phyloP scores from a whole-genome alignment of 2,888 invertebrate species.

The Poecilus cupreus region DNA sequence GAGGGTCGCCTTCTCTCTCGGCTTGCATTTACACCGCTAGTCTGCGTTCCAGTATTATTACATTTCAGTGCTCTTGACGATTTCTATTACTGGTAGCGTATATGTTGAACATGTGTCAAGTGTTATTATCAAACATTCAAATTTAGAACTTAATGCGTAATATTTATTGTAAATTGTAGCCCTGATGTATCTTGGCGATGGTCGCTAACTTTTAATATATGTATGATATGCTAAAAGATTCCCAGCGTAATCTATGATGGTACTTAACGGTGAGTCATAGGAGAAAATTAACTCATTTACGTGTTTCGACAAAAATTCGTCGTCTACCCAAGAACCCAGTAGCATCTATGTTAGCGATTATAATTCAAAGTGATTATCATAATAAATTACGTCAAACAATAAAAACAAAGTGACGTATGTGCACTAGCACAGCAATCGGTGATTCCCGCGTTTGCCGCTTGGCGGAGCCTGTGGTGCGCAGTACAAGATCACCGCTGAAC shows the following conservation, averaged over 20 bases:
- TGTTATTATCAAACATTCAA: too few relatives aligned
- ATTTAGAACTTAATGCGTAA: too few relatives aligned
- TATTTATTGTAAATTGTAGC: too few relatives aligned
- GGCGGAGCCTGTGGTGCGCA: neutral
- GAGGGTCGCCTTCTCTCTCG: too few relatives aligned
- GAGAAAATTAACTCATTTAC: neutral
- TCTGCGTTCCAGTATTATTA: too few relatives aligned
- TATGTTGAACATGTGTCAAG: too few relatives aligned
- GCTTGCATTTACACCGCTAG: too few relatives aligned
- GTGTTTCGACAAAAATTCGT: neutral
- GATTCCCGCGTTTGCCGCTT: constrained; percentile 25
- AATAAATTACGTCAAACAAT: constrained; percentile 12
- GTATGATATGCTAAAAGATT: neutral
- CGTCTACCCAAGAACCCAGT: neutral
- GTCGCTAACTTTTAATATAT: neutral
- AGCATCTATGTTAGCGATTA: constrained; percentile 2
- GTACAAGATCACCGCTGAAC: constrained; percentile 53
- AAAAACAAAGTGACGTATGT: constrained; percentile 17
- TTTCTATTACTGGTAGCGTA: too few relatives aligned
- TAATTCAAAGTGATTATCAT: constrained; percentile 6
- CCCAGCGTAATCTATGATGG: neutral
- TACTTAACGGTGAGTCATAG: neutral
- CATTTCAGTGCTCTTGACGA: too few relatives aligned
- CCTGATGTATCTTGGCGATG: too few relatives aligned
- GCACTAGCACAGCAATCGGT: neutral